phyloP scores from a whole-genome alignment of 92 coral and sea anemone species.

The Epizoanthus scotinus region DNA sequence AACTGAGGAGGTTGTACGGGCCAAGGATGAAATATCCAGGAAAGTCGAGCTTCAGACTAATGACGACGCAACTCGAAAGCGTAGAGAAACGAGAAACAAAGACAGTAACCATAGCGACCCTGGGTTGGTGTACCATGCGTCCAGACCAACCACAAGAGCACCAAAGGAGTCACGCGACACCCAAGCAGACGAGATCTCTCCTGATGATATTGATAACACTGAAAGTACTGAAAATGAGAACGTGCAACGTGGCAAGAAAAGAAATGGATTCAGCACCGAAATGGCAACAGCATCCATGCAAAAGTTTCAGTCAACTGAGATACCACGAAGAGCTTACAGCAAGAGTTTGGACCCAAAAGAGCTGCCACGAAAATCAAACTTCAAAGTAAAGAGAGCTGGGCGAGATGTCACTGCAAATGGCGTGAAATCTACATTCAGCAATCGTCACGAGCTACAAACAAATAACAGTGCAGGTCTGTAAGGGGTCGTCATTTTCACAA shows the following conservation, averaged over 20 bases:
- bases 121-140: neutral
- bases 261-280: neutral
- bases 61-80: neutral
- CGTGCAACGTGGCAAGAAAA: neutral
- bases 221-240: neutral
- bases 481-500: no score
- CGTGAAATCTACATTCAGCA: neutral
- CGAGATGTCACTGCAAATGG: neutral
- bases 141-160: no score
- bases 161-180: no score
- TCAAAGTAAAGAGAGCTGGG: neutral
- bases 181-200: no score
- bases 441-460: neutral
- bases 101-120: neutral
- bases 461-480: no score
- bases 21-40: conserved; percentile 21
- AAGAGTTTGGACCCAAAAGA: neutral
- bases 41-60: neutral
- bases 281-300: neutral
- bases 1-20: neutral
- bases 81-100: neutral
- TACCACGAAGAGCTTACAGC: neutral
- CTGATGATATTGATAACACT: neutral
- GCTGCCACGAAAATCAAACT: neutral
- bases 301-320: neutral